Base-by-base conservation (phyloP, 2,113 vertebrate genomes). In the Alosa alosa region DNA sequence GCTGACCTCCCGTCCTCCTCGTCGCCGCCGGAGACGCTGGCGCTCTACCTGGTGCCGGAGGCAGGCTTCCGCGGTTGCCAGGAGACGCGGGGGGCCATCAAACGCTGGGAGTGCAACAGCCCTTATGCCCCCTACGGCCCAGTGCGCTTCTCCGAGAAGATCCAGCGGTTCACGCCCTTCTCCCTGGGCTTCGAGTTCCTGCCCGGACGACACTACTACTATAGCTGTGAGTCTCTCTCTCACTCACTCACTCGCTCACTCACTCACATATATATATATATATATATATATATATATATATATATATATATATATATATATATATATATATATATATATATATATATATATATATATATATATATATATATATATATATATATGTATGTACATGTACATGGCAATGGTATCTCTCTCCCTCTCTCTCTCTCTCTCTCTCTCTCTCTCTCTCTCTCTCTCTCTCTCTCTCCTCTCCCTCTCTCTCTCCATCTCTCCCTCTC, bases 211-310 rank as follows among this genome's bases (percentile, higher is more conserved):
- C 97, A 97, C 90, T 99, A 99, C 89, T 99, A 98, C 92, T 99
- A 99, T 92, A 99, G 97, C 94, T 99, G 98, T 99, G 93, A 98
- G 98, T 94, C n/a, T n/a, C n/a, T n/a, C n/a, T n/a, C n/a, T n/a
- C 10, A 31, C 60, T 7, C 60, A 64, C 1, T n/a, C n/a, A n/a
- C n/a, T n/a, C n/a, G n/a, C n/a, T n/a, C 31, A 31, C 31, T 31
- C 31, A 31, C 31, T 31, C 31, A 31, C n/a, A n/a, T n/a, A n/a
- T n/a, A n/a, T n/a, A n/a, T n/a, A n/a, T n/a, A n/a, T n/a, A n/a
- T n/a, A n/a, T n/a, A n/a, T n/a, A n/a, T n/a, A n/a, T n/a, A n/a
- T n/a, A n/a, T n/a, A n/a, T n/a, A n/a, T n/a, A n/a, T n/a, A n/a
- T n/a, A n/a, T n/a, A n/a, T n/a, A n/a, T n/a, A n/a, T n/a, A n/a